Conservation (phyloP, 2,888 invertebrate species). For the Megamerina dolium region DNA sequence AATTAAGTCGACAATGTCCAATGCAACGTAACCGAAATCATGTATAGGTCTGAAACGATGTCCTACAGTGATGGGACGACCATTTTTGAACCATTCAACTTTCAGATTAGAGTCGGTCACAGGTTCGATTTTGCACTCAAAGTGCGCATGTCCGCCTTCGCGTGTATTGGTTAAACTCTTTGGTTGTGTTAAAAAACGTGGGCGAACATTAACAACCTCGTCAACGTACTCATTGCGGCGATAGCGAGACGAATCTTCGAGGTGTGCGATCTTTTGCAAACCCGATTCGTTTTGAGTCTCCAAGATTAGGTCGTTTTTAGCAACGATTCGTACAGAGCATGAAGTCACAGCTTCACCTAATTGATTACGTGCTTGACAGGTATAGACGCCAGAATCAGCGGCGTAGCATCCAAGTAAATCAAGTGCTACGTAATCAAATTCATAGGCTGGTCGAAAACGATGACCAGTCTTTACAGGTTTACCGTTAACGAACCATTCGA, state of each 20-base stretch:
- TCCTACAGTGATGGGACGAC: slow-evolving; percentile 86
- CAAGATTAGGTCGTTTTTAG: slow-evolving; percentile 78
- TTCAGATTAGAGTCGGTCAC: slow-evolving; percentile 94
- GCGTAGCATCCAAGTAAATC: slow-evolving; percentile 95
- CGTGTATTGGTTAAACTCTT: slow-evolving; percentile 78
- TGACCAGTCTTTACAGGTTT: slow-evolving; percentile 86
- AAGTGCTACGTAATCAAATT: slow-evolving; percentile 95
- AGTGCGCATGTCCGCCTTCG: slow-evolving; percentile 91
- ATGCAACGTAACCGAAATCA: slow-evolving; percentile 96
- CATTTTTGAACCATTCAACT: slow-evolving; percentile 96
- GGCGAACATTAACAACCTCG: slow-evolving; percentile 75
- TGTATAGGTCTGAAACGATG: slow-evolving; percentile 94
- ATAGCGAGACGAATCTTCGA: slow-evolving; percentile 82
- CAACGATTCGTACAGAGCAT: slow-evolving; percentile 81
- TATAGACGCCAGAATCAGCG: slow-evolving; percentile 94
- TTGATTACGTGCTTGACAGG: slow-evolving; percentile 90
- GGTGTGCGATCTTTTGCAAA: slow-evolving; percentile 83
- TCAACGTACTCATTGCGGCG: slow-evolving; percentile 76
- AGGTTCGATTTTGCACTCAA: slow-evolving; percentile 95
- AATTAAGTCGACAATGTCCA: slow-evolving; percentile 93
- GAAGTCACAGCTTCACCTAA: slow-evolving; percentile 92
- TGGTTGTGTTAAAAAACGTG: slow-evolving; percentile 79
- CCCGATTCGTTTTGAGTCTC: slow-evolving; percentile 90
- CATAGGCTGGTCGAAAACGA: slow-evolving; percentile 91
- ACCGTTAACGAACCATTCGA: slow-evolving; percentile 96